Percentiles rank a stretch among this genome's conserved stretches.
Evolutionary conservation across 2,888 invertebrate genomes (phyloP).

Genomic region (Pyrocoelia pectoralis): DNA sequence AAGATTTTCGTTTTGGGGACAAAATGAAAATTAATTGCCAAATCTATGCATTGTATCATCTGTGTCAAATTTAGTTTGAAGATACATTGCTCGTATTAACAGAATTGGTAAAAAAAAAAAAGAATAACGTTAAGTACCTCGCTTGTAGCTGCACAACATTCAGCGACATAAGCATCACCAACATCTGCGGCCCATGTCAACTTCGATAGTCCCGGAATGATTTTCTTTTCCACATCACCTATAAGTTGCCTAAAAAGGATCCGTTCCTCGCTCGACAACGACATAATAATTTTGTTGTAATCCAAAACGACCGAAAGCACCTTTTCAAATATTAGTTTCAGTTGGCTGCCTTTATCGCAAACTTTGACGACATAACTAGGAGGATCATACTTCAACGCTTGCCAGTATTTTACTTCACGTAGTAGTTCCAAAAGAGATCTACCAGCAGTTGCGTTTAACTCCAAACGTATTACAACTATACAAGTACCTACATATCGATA

Average conservation of each 20-base stretch:
- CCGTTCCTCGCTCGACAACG: constrained; percentile 79
- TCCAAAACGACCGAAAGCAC: constrained; percentile 76
- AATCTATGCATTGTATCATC: no score
- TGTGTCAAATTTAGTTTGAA: no score
- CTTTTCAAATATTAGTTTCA: constrained; percentile 73
- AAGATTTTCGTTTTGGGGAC: no score
- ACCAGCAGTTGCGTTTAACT: constrained; percentile 42
- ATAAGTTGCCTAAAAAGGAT: constrained; percentile 80
- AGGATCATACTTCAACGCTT: constrained; percentile 72
- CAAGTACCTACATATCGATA: constrained; percentile 71
- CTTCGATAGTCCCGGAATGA: constrained; percentile 75
- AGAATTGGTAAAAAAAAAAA: no score
- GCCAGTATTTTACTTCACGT: constrained; percentile 78
- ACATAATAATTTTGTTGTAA: constrained; percentile 80
- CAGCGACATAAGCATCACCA: constrained; percentile 75
- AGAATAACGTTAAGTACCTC: constrained; percentile 69
- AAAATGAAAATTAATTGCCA: no score
- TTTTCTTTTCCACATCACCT: constrained; percentile 68
- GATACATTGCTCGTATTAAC: no score
- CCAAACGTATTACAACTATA: not conserved
- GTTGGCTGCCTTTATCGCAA: constrained; percentile 66
- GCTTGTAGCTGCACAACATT: constrained; percentile 71
- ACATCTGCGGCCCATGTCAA: constrained; percentile 79
- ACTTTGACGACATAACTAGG: constrained; percentile 73
- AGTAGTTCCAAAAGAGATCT: constrained; percentile 73